Evolutionary conservation across 2,113 vertebrate species (phyloP), one percentile per base, ranked within the genome.

Genomic region (Pipra filicauda): DNA sequence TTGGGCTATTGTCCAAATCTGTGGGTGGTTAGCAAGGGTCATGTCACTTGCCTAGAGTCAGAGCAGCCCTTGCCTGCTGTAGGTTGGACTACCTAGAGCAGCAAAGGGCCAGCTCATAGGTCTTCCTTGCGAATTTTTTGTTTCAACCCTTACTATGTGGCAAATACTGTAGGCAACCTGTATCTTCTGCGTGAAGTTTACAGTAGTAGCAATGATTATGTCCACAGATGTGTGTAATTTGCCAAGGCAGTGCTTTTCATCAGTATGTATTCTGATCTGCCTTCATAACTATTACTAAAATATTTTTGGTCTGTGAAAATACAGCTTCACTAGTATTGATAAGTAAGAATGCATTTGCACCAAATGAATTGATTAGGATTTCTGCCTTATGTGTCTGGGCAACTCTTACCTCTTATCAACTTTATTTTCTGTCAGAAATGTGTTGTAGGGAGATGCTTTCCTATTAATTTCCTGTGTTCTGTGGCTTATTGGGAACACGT

Each of bases 391-490:
- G 54, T 71, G 24, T 55, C 71, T 77, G 19, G 35, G 30, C 20
- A 73, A 77, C 21, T 75, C 54, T 85, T 91, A 46, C 49, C 72
- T 67, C 35, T 71, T 43, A 75, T 31, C 66, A 51, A 7, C 28
- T 69, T 80, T 44, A 28, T 89, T 85, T 89, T 77, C 78, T 86
- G 95, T 83, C 65, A 71, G 51, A 90, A 94, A 86, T 59, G 4
- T 59, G 21, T 71, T 90, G 28, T 67, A 65, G 85, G 55, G 57
- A 49, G 37, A 26, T 82, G 55, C 30, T 51, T 94, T 74, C 65
- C n/a, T 90, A 9, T 88, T 93, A 85, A 90, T 95, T 91, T 95
- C 92, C 85, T 90, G 67, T 89, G 51, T 12, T 75, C 23, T 41
- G 24, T 69, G 44, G 9, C 51, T 93, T 90, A 41, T 48, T 89